Conservation (phyloP, 2,113 vertebrate species). For the Nicator chloris region DNA sequence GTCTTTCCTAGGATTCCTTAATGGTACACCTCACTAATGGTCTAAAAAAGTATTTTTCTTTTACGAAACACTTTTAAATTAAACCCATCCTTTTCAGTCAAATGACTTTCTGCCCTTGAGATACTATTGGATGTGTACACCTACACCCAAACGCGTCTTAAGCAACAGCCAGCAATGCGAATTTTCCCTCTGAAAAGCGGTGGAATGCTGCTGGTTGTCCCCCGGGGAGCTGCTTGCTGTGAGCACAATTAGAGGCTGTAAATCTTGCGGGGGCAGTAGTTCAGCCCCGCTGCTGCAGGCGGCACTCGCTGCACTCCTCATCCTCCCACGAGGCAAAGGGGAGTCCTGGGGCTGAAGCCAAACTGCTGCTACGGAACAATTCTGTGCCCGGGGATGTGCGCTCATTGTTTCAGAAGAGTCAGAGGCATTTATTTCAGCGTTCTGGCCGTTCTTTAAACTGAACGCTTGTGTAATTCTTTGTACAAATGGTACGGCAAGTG, state of each 20-base stretch:
- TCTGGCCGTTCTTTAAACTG: background rate
- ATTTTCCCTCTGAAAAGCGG: background rate
- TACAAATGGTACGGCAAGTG: background rate
- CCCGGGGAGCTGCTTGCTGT: background rate
- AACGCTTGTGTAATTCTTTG: background rate
- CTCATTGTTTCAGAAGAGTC: background rate
- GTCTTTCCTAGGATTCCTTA: background rate
- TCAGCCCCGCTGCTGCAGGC: background rate
- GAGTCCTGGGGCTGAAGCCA: background rate
- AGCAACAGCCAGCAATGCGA: background rate
- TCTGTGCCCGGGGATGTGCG: background rate
- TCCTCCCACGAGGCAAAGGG: background rate
- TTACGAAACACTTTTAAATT: background rate
- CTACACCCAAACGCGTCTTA: background rate
- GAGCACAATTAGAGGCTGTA: background rate
- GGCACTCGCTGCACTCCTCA: background rate
- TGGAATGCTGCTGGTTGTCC: background rate
- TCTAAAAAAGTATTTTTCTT: background rate
- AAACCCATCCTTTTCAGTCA: background rate
- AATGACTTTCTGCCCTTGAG: background rate
- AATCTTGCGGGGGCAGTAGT: background rate
- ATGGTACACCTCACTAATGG: background rate
- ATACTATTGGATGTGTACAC: fast-evolving
- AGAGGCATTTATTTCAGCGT: background rate
- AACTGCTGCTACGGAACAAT: background rate